A percentile compares a stretch with the other conserved stretches of the same genome.
Conservation (phyloP, 2,797 vertebrate species). For the Rhynchotus rufescens region DNA sequence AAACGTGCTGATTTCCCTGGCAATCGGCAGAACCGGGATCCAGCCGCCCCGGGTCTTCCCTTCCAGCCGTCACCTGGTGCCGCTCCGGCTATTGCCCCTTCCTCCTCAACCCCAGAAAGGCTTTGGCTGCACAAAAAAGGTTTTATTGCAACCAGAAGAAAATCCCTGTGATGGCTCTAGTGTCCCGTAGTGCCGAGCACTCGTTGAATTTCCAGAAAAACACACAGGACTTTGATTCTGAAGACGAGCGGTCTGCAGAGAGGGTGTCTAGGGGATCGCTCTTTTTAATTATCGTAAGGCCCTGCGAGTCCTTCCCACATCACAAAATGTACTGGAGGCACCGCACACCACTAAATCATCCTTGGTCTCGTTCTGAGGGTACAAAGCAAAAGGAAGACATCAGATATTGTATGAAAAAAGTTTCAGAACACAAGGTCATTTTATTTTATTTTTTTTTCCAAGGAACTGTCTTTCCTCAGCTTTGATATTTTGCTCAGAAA, state of each 20-base stretch:
- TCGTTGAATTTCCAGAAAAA: not conserved
- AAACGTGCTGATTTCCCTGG: conserved; percentile 26
- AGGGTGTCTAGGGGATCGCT: not conserved
- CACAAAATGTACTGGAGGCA: conserved; percentile 55
- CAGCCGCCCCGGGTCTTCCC: conserved; percentile 11
- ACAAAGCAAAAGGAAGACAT: conserved; percentile 69
- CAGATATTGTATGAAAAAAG: conserved; percentile 74
- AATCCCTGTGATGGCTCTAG: not conserved
- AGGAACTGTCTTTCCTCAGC: conserved; percentile 74
- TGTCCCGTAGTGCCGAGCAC: not conserved
- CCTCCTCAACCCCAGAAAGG: conserved; percentile 14
- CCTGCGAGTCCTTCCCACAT: conserved; percentile 31
- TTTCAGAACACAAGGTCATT: conserved; percentile 81
- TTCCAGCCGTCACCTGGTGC: not conserved
- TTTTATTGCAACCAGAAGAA: not conserved
- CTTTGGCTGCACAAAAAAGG: conserved; percentile 21
- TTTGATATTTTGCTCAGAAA: conserved; percentile 83
- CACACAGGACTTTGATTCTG: not conserved
- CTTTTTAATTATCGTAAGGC: conserved; percentile 29
- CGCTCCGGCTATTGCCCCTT: conserved; percentile 6
- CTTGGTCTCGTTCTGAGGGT: conserved; percentile 32
- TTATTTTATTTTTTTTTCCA: conserved; percentile 13
- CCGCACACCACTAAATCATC: not conserved
- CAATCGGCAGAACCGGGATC: conserved; percentile 18
- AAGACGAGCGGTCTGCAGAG: not conserved